These are phyloP conservation scores for Netelia virgata DNA, from an alignment of 2,888 invertebrate genomes.

Conservation along the genomic window DNA sequence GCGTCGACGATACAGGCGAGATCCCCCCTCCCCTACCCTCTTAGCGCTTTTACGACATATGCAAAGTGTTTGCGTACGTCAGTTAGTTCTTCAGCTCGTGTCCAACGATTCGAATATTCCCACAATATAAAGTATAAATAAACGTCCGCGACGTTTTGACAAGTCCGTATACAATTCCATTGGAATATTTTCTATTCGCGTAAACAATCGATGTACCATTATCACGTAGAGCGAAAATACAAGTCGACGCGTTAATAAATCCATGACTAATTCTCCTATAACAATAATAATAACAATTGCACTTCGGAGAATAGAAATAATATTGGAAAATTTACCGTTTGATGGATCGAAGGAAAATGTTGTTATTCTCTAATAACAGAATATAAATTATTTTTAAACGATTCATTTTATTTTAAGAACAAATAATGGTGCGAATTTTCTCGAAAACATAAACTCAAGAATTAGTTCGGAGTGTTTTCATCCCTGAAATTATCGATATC, in stretches of 20 bases:
- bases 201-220: constrained; percentile 75
- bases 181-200: constrained; percentile 75
- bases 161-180: constrained; percentile 8
- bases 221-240: not conserved
- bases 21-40: constrained; percentile 37
- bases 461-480: constrained; percentile 2
- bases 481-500: constrained; percentile 44
- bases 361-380: no score
- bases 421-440: not conserved
- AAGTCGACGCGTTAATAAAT: not conserved
- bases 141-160: not conserved
- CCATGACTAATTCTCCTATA: no score
- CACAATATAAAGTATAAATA: not conserved
- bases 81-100: constrained; percentile 44
- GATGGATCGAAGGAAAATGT: no score
- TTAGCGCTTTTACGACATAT: constrained; percentile 59
- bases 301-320: no score
- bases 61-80: constrained; percentile 50
- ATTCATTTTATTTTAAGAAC: no score
- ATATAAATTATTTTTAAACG: no score
- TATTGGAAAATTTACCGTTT: no score
- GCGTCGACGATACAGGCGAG: constrained; percentile 44
- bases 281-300: no score
- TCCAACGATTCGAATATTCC: constrained; percentile 72
- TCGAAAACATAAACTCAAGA: not conserved